A percentile compares a stretch with the other conserved stretches of the same genome.
phyloP scores from a whole-genome alignment of 2,888 invertebrate genomes.

The Cotesia congregata region DNA sequence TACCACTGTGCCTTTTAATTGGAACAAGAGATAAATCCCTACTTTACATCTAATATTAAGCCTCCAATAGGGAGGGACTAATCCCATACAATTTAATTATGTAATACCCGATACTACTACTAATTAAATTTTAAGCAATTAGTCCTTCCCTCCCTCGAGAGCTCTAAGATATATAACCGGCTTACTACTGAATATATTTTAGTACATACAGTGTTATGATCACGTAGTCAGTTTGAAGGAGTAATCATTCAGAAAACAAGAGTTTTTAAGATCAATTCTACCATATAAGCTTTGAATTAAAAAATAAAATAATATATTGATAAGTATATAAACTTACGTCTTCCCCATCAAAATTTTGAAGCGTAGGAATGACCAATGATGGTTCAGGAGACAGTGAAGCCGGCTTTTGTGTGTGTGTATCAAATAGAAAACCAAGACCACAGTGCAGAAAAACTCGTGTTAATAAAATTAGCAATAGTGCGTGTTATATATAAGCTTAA shows the following conservation, averaged over 20 bases:
- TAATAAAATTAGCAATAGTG: slow-evolving; percentile 56
- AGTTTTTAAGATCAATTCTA: slow-evolving; percentile 2
- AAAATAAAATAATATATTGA: slow-evolving; percentile 22
- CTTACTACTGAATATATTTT: neutral
- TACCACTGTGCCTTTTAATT: too few species aligned
- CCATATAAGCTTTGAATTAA: neutral
- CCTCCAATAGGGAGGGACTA: neutral
- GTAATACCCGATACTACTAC: neutral
- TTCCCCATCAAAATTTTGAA: slow-evolving; percentile 61
- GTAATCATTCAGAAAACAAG: neutral
- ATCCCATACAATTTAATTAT: neutral
- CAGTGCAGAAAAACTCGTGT: slow-evolving; percentile 65
- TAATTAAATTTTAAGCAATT: neutral
- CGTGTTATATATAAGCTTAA: slow-evolving; percentile 51
- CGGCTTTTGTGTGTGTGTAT: slow-evolving; percentile 60
- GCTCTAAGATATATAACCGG: neutral
- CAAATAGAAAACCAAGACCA: slow-evolving; percentile 69
- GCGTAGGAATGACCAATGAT: slow-evolving; percentile 58
- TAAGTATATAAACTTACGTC: slow-evolving; percentile 62
- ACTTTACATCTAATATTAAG: too few species aligned
- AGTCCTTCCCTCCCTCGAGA: neutral
- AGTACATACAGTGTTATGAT: neutral
- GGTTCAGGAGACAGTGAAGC: slow-evolving; percentile 63
- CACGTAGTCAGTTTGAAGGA: neutral
- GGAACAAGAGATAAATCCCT: too few species aligned